Percentiles rank a stretch among this genome's conserved stretches.
Conservation (phyloP, 2,888 invertebrate species). For the Alviniconcha strummeri region DNA sequence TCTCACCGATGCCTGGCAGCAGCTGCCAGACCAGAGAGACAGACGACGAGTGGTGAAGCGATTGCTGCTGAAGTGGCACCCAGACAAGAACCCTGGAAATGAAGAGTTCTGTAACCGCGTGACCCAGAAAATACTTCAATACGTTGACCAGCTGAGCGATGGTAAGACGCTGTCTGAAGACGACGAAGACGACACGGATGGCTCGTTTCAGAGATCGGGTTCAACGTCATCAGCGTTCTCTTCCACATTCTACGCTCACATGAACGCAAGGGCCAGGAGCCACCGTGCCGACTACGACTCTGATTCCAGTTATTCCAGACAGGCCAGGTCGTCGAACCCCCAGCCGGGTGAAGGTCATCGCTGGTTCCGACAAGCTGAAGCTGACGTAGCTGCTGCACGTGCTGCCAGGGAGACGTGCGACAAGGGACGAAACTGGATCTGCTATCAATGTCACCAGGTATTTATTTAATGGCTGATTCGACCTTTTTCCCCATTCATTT, state of each 20-base stretch:
- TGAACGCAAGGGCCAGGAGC: background rate
- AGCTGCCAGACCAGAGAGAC: conserved; percentile 32
- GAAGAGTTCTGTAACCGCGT: conserved; percentile 45
- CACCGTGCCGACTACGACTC: background rate
- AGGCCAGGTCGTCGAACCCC: conserved; percentile 36
- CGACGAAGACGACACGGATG: conserved; percentile 26
- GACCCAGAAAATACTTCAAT: conserved; percentile 45
- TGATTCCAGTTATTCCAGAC: background rate
- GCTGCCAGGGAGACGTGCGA: conserved; percentile 38
- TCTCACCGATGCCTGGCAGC: conserved; percentile 45
- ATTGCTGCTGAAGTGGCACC: conserved; percentile 50
- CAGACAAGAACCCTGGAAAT: conserved; percentile 50
- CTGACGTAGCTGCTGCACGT: conserved; percentile 46
- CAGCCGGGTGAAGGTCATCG: conserved; percentile 46
- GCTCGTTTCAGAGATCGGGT: no score
- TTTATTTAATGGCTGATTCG: no score
- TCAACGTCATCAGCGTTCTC: background rate
- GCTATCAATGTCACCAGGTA: conserved; percentile 56
- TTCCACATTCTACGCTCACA: conserved; percentile 20
- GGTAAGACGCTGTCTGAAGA: conserved; percentile 37
- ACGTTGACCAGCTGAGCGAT: conserved; percentile 39
- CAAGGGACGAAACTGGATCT: conserved; percentile 50
- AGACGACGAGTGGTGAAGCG: conserved; percentile 44
- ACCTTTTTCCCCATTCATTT: no score
- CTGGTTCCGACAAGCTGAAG: conserved; percentile 53